A percentile compares a stretch with the other conserved stretches of the same genome.
These are phyloP conservation scores for Venturia canescens DNA, from an alignment of 1,140 invertebrate species.

Conservation along the genomic window DNA sequence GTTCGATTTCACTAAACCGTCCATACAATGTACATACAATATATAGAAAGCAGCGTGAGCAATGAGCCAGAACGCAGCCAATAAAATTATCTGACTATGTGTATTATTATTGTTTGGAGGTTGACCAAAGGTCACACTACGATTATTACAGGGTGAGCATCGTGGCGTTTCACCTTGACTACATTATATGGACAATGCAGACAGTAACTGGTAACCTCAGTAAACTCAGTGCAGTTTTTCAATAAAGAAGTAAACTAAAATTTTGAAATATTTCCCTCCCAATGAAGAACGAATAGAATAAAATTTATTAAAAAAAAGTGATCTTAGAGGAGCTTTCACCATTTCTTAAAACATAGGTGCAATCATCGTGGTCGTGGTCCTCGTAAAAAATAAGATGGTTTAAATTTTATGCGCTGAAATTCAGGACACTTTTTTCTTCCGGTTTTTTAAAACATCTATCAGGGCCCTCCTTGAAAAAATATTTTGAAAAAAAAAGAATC, in stretches of 20 bases:
- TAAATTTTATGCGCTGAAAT: neutral
- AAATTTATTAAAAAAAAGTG: too few relatives aligned
- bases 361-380: too few relatives aligned
- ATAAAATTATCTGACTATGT: too few relatives aligned
- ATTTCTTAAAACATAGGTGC: too few relatives aligned
- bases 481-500: neutral
- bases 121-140: neutral
- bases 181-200: slow-evolving; percentile 1
- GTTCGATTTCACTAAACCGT: too few relatives aligned
- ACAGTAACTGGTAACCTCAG: slow-evolving; percentile 9
- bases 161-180: neutral
- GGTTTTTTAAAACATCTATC: too few relatives aligned
- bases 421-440: neutral
- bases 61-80: too few relatives aligned
- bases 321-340: too few relatives aligned
- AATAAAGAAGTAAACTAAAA: slow-evolving; percentile 29
- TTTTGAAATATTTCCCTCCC: neutral
- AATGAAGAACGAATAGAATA: neutral
- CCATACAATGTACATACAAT: too few relatives aligned
- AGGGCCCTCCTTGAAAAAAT: neutral
- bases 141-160: neutral
- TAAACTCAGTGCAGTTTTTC: neutral
- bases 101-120: too few relatives aligned
- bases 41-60: too few relatives aligned
- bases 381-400: neutral